These are phyloP conservation scores for Rhinopithecus roxellana DNA, from an alignment of 2,113 vertebrate genomes.

Conservation along the genomic window DNA sequence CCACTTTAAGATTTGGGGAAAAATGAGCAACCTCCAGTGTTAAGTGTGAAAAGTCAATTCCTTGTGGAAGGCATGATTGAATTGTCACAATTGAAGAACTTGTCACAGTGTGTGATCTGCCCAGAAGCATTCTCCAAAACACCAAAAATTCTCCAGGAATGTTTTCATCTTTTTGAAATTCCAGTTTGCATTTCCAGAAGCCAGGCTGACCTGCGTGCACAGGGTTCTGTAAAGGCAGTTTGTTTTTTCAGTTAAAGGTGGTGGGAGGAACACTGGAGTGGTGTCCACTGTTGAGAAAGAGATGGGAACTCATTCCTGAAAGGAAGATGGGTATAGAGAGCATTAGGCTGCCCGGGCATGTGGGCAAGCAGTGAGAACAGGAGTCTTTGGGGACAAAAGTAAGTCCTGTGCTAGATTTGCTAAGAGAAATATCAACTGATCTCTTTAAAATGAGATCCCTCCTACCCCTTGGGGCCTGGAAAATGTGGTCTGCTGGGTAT, in stretches of 20 bases:
- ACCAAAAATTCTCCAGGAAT: neutral
- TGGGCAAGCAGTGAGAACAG: neutral
- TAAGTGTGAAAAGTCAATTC: neutral
- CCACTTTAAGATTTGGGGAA: neutral
- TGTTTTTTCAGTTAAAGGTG: neutral
- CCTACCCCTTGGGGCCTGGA: neutral
- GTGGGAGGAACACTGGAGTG: neutral
- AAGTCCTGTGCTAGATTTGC: neutral
- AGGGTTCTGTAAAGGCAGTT: neutral
- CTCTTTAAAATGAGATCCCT: neutral
- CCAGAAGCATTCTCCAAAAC: constrained; percentile 49
- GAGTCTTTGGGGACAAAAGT: neutral
- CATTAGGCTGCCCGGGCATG: neutral
- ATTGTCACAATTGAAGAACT: constrained; percentile 27
- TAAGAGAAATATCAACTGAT: neutral
- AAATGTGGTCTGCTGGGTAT: neutral
- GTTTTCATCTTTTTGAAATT: constrained; percentile 9
- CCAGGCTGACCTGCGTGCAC: neutral
- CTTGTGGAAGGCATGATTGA: constrained; percentile 8
- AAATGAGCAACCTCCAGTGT: neutral
- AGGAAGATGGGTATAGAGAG: neutral
- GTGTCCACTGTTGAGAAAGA: neutral
- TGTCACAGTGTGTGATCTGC: constrained; percentile 51
- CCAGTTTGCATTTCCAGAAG: constrained; percentile 8
- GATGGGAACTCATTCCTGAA: neutral